Evolutionary conservation across 2,797 vertebrate species (phyloP), one percentile per base, ranked within the genome.

Genomic region (Epinephelus awoara): DNA sequence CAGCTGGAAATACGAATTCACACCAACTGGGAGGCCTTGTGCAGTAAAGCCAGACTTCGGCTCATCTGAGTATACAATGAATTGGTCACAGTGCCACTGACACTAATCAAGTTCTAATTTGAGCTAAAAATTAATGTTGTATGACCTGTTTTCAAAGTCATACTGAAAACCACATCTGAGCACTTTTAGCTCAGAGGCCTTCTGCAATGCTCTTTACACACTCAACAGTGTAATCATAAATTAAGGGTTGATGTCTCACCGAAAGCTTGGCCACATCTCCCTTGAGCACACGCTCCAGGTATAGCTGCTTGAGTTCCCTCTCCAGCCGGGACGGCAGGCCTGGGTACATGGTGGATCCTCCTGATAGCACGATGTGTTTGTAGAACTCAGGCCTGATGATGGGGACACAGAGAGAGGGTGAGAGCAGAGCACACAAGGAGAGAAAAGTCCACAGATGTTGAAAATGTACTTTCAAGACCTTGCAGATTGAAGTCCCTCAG

Each of bases 341-440:
- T 0, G 98, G 98, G 85, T 99, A 99, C 98, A 99, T 99, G 81
- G 98, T 99, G 87, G 98, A 99, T 0, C 98, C 98, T 67, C 98
- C 98, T 0, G 98, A 99, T 64, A 99, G 88, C 82, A 99, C 98
- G 10, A 99, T 99, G 93, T 99, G 98, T 90, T 99, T 99, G 91
- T 99, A 99, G 94, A 99, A 99, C 91, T 99, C 98, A 67, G 98
- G 91, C 91, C 98, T 99, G 93, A 51, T 4, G 65, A 40, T 5
- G 10, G 14, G 15, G 23, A 70, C 3, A 67, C 3, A 66, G 40
- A 72, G 2, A 29, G 25, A 63, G 3, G 12, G 38, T 76, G 44
- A 71, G 51, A 85, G 1, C 40, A 29, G 27, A 29, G 27, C 27
- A 29, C 27, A 6, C 27, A 6, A 29, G 27, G 27, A 29, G 27